phyloP scores from a whole-genome alignment of 2,113 vertebrate species.

The Megalops atlanticus region DNA sequence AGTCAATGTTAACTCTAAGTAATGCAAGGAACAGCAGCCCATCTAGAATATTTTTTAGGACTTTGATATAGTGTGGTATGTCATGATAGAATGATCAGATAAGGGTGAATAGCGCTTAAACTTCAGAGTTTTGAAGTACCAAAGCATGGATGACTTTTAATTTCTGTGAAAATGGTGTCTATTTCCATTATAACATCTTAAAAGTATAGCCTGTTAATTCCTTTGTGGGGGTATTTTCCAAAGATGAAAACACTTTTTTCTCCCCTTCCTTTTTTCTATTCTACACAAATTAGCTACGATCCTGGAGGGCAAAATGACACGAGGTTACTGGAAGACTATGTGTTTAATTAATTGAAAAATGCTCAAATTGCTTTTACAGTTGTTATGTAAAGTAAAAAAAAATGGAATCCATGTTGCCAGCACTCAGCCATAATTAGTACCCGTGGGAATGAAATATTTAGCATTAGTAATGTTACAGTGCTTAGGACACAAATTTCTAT shows the following conservation, averaged over 20 bases:
- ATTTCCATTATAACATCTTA: conserved; percentile 10
- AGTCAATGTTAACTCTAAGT: background rate
- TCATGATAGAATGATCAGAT: background rate
- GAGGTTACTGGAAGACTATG: conserved; percentile 85
- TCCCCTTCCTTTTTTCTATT: conserved; percentile 62
- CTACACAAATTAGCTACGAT: conserved; percentile 82
- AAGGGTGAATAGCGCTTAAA: background rate
- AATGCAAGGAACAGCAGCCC: background rate
- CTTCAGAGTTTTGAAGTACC: background rate
- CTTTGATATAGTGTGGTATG: background rate
- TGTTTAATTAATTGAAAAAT: conserved; percentile 97
- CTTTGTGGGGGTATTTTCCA: conserved; percentile 15
- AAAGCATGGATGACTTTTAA: background rate
- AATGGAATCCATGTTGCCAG: conserved; percentile 87
- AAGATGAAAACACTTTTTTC: conserved; percentile 26
- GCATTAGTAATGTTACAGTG: conserved; percentile 83
- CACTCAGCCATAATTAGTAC: conserved; percentile 89
- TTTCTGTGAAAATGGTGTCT: background rate
- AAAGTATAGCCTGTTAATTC: background rate
- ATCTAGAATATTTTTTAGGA: background rate
- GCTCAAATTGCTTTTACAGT: conserved; percentile 91
- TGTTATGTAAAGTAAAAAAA: conserved; percentile 74
- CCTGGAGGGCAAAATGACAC: conserved; percentile 87
- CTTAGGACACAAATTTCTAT: conserved; percentile 91
- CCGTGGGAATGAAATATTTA: conserved; percentile 86